Evolutionary conservation across 2,888 invertebrate species (phyloP).

Genomic region (Drosophila histrio): DNA sequence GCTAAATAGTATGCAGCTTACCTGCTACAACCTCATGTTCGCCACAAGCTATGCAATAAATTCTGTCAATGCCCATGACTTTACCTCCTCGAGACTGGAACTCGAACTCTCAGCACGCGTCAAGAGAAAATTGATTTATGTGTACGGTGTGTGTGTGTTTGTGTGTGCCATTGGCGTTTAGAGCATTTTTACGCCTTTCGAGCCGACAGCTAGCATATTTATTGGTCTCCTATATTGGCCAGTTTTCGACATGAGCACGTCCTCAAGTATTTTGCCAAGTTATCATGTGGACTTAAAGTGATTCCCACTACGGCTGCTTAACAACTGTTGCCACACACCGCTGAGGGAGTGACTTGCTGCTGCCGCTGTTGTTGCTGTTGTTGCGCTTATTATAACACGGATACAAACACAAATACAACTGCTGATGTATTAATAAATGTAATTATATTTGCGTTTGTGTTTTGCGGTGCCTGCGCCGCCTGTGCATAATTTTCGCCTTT

Average conservation of each 20-base stretch:
- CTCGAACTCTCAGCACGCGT: slow-evolving; percentile 4
- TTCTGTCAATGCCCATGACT: slow-evolving; percentile 33
- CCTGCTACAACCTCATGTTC: slow-evolving; percentile 7
- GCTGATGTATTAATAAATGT: slow-evolving; percentile 77
- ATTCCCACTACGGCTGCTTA: slow-evolving; percentile 8
- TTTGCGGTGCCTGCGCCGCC: slow-evolving; percentile 54
- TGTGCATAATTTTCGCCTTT: slow-evolving; percentile 72
- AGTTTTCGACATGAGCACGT: slow-evolving; percentile 53
- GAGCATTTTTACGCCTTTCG: slow-evolving; percentile 62
- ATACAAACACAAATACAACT: slow-evolving; percentile 47
- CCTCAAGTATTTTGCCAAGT: slow-evolving; percentile 46
- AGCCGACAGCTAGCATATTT: slow-evolving; percentile 67
- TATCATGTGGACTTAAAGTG: slow-evolving; percentile 24
- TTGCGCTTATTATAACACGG: background rate
- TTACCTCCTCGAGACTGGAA: background rate
- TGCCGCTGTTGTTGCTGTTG: slow-evolving; percentile 11
- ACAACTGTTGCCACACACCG: slow-evolving; percentile 28
- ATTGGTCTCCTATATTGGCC: slow-evolving; percentile 65
- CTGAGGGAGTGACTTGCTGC: slow-evolving; percentile 1
- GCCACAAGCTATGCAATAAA: slow-evolving; percentile 54
- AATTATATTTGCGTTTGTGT: slow-evolving; percentile 68
- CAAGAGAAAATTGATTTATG: slow-evolving; percentile 59
- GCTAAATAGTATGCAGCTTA: slow-evolving; percentile 35
- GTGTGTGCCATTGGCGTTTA: slow-evolving; percentile 25
- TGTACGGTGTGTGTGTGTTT: background rate